Evolutionary conservation across 2,888 invertebrate genomes (phyloP).

Genomic region (Drepana falcataria): DNA sequence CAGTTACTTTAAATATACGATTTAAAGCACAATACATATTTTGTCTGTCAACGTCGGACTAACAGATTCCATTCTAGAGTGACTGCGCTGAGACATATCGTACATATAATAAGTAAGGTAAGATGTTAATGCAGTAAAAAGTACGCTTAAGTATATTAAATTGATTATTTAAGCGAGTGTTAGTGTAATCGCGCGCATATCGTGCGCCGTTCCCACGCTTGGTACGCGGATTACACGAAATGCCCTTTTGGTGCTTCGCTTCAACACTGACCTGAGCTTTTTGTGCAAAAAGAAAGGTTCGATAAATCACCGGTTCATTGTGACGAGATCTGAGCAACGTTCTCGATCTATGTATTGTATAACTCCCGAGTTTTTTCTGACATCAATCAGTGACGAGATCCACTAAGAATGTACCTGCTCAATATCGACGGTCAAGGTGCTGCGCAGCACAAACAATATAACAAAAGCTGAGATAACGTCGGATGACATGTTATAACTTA

Average conservation of each 20-base stretch:
- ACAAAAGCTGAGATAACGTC: constrained; percentile 63
- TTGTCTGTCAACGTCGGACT: too few relatives aligned
- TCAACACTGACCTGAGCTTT: constrained; percentile 70
- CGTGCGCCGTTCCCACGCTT: constrained; percentile 63
- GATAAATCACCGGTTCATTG: constrained; percentile 74
- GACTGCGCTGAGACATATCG: too few relatives aligned
- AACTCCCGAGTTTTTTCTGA: constrained; percentile 52
- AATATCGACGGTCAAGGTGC: constrained; percentile 72
- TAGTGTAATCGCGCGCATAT: constrained; percentile 12
- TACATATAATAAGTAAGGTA: too few relatives aligned
- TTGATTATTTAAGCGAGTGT: neutral
- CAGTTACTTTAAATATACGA: too few relatives aligned
- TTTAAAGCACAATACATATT: too few relatives aligned
- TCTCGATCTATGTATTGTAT: constrained; percentile 57
- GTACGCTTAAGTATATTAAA: too few relatives aligned
- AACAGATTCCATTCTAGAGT: too few relatives aligned
- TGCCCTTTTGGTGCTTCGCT: constrained; percentile 75
- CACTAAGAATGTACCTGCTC: constrained; percentile 68
- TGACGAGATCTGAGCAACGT: constrained; percentile 57
- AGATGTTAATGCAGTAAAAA: too few relatives aligned
- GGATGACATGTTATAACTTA: constrained; percentile 1
- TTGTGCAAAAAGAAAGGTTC: constrained; percentile 69
- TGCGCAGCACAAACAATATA: constrained; percentile 72
- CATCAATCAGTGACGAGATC: constrained; percentile 57
- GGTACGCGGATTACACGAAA: constrained; percentile 66